These are phyloP conservation scores for Neodontobutis hainanensis DNA, from an alignment of 2,113 vertebrate species.

Conservation along the genomic window DNA sequence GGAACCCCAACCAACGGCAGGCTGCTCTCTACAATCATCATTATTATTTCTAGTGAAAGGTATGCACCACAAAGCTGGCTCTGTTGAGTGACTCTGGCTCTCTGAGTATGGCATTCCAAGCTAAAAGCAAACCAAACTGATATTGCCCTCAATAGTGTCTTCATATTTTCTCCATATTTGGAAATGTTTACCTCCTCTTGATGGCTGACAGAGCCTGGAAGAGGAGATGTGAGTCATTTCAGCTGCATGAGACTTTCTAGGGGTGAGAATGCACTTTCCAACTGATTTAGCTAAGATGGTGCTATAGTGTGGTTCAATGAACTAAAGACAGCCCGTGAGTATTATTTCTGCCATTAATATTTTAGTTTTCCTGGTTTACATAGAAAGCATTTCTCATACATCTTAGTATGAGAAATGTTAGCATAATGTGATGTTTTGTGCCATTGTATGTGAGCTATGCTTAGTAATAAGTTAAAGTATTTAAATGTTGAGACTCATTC, in stretches of 20 bases:
- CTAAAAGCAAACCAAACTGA: slow-evolving; percentile 83
- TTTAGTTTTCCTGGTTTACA: neutral
- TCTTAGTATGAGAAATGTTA: too few species aligned
- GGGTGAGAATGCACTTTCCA: slow-evolving; percentile 63
- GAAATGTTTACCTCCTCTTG: slow-evolving; percentile 98
- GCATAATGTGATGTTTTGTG: neutral
- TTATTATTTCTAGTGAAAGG: slow-evolving; percentile 70
- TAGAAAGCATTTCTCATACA: neutral
- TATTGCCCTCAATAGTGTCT: slow-evolving; percentile 86
- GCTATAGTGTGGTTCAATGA: slow-evolving; percentile 44
- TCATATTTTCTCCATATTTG: slow-evolving; percentile 96
- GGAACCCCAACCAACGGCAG: slow-evolving; percentile 50
- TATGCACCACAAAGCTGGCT: slow-evolving; percentile 76
- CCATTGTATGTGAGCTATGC: slow-evolving; percentile 2
- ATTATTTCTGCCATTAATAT: slow-evolving; percentile 48
- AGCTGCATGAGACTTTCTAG: slow-evolving; percentile 71
- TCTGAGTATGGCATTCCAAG: slow-evolving; percentile 78
- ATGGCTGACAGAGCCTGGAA: slow-evolving; percentile 86
- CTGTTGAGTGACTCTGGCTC: slow-evolving; percentile 73
- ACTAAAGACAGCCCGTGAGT: slow-evolving; percentile 74
- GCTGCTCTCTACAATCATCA: slow-evolving; percentile 63
- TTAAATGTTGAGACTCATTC: too few species aligned
- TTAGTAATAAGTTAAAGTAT: too few species aligned
- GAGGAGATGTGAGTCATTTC: slow-evolving; percentile 81
- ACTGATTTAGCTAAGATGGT: slow-evolving; percentile 54